phyloP scores from a whole-genome alignment of 2,113 vertebrate genomes.

The Chinchilla lanigera region DNA sequence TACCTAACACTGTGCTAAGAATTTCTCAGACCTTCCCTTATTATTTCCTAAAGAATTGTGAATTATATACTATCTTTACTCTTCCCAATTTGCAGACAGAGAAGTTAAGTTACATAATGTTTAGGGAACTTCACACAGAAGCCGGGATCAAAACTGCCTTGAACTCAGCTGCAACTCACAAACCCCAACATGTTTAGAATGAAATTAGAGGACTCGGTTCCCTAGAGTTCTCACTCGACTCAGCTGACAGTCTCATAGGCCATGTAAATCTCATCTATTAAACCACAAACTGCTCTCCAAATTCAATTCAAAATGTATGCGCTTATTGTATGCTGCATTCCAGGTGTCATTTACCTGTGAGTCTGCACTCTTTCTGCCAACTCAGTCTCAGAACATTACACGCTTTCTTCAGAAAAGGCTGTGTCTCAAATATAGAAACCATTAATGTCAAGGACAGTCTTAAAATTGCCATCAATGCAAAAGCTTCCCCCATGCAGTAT shows the following conservation, averaged over 20 bases:
- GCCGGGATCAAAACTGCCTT: neutral
- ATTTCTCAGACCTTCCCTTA: neutral
- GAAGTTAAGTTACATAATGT: neutral
- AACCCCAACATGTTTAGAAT: neutral
- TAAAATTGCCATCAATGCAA: constrained; percentile 20
- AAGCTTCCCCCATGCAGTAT: constrained; percentile 45
- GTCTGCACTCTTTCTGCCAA: constrained; percentile 22
- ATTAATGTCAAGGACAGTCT: constrained; percentile 62
- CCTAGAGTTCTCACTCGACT: neutral
- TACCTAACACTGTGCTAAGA: neutral
- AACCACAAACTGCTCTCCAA: constrained; percentile 15
- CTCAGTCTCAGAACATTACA: constrained; percentile 16
- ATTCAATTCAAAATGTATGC: neutral
- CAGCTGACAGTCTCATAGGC: neutral
- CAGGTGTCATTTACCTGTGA: constrained; percentile 63
- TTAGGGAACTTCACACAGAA: neutral
- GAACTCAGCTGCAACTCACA: neutral
- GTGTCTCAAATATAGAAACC: constrained; percentile 45
- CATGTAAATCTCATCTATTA: neutral
- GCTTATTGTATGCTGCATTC: neutral
- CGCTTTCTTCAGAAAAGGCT: neutral
- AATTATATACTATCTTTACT: neutral
- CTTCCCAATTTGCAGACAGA: neutral
- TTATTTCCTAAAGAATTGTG: neutral
- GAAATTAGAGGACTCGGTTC: neutral